Evolutionary conservation across 2,888 invertebrate species (phyloP), one percentile per base, ranked within the genome.

Genomic region (Andrena trimmerana): DNA sequence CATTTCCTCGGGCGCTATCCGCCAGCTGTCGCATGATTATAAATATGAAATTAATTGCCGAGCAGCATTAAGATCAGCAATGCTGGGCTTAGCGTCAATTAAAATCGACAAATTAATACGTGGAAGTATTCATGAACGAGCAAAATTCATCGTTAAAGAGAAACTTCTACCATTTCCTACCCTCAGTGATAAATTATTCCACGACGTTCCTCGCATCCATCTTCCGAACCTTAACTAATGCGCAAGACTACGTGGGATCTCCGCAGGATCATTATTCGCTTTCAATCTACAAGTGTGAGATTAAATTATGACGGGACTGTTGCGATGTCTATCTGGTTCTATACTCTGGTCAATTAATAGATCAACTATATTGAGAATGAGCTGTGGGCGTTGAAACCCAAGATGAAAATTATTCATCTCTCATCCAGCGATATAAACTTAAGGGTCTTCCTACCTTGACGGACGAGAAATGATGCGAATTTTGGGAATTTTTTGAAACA

Each of bases 21-120:
- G 10, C 20, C 1, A 24, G 10, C 66, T 20, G 60, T 24, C 70
- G 42, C 66, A 54, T 27, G 77, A 62, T 24, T 36, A 33, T 60
- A 66, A 80, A 52, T 62, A 52, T 20, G 52, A 48, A 62, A 71
- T 77, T 71, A 77, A 80, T 80, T 77, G 78, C 62, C 33, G 52
- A 62, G 59, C 48, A 16, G 60, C 16, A 31, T 67, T 71, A 77
- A 80, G 70, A 71, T 77, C 60, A 33, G 5, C 50, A 7, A 20
- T 24, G 10, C 24, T 8, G 63, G 33, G 27, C 52, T 62, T 8
- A 52, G 29, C n/a, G 42, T 54, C 68, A 75, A 68, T 77, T 66
- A 76, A 63, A 69, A 59, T 36, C 69, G 29, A 79, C 36, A 62
- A 59, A 76, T 76, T 70, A 66, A 76, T 69, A 20, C 65, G 29